A percentile compares a stretch with the other conserved stretches of the same genome.
Conservation (phyloP, 1,140 invertebrate genomes). For the Drosophila ficusphila region DNA sequence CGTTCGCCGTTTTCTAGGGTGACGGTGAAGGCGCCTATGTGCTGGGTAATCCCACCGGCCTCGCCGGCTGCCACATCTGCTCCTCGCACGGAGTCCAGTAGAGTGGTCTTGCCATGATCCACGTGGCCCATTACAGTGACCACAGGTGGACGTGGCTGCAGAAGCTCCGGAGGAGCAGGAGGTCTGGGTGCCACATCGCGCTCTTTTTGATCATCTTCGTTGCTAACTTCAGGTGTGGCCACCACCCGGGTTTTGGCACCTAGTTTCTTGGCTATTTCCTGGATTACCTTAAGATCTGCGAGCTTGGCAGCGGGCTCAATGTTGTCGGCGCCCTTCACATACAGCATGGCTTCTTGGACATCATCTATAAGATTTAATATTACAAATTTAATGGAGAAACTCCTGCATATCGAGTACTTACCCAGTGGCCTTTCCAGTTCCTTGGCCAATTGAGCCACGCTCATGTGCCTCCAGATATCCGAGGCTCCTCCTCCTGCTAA, state of each 20-base stretch:
- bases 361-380: conserved; percentile 85
- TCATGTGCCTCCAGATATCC: conserved; percentile 92
- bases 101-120: conserved; percentile 99
- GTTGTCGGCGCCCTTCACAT: conserved; percentile 86
- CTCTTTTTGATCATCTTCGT: conserved; percentile 71
- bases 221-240: conserved; percentile 83
- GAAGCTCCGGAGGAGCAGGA: conserved; percentile 86
- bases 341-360: conserved; percentile 88
- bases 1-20: conserved; percentile 88
- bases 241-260: conserved; percentile 87
- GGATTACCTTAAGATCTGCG: conserved; percentile 86
- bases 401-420: neutral
- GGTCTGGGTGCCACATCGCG: conserved; percentile 86
- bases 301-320: conserved; percentile 84
- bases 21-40: conserved; percentile 98
- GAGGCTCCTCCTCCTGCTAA: conserved; percentile 81
- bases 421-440: conserved; percentile 84
- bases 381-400: neutral
- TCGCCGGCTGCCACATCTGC: conserved; percentile 94
- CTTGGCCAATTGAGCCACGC: conserved; percentile 89
- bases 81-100: conserved; percentile 95
- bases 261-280: conserved; percentile 88
- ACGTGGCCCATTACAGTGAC: conserved; percentile 99
- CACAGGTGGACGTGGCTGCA: conserved; percentile 92
- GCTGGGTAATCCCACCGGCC: conserved; percentile 99